Percentiles rank a stretch among this genome's conserved stretches.
Evolutionary conservation across 2,888 invertebrate genomes (phyloP).

Genomic region (Diarsia brunnea): DNA sequence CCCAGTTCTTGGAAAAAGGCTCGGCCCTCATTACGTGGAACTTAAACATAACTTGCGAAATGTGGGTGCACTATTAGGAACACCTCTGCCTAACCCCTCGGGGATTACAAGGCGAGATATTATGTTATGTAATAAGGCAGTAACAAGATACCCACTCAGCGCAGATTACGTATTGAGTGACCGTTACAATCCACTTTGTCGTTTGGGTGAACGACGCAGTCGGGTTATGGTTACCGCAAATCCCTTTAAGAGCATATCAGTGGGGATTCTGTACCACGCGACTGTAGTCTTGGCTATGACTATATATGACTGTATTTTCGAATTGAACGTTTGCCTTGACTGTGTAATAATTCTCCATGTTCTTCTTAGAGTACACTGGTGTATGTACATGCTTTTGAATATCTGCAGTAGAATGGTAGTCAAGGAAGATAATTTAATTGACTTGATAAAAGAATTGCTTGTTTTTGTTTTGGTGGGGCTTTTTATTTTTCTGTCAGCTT

Average conservation of each 20-base stretch:
- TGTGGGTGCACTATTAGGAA: too few relatives aligned
- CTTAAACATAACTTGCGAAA: too few relatives aligned
- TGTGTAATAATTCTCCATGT: not conserved
- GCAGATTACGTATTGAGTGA: conserved; percentile 58
- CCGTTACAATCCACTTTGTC: conserved; percentile 55
- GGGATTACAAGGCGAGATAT: not conserved
- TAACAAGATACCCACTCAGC: conserved; percentile 61
- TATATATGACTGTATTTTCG: not conserved
- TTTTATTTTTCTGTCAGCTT: not conserved
- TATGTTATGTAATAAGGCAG: conserved; percentile 2
- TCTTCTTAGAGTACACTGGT: not conserved
- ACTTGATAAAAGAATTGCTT: not conserved
- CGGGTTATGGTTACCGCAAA: conserved; percentile 69
- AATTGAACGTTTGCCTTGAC: conserved; percentile 10
- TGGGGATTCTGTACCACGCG: conserved; percentile 64
- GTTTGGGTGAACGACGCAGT: conserved; percentile 41
- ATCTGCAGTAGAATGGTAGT: not conserved
- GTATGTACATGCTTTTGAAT: not conserved
- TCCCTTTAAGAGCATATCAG: conserved; percentile 77
- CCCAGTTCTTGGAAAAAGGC: too few relatives aligned
- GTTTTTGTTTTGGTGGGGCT: not conserved
- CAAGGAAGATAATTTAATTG: not conserved
- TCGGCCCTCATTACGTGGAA: too few relatives aligned
- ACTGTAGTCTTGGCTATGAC: conserved; percentile 10
- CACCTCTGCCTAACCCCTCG: not conserved